Evolutionary conservation across 2,888 invertebrate genomes (phyloP).

Genomic region (Erebia palarica): DNA sequence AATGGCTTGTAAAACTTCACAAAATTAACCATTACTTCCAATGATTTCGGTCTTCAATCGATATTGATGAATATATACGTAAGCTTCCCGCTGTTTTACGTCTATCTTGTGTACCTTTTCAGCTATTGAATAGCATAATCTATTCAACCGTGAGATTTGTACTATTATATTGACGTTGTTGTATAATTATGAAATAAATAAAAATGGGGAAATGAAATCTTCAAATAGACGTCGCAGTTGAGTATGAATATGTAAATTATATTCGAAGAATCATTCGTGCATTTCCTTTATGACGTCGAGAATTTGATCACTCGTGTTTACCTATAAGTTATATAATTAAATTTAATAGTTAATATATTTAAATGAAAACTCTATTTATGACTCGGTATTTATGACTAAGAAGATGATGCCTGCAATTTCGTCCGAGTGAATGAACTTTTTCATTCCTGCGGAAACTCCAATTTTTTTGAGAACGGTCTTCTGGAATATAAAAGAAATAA

Average conservation of each 20-base stretch:
- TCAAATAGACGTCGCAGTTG: constrained; percentile 16
- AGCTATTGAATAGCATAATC: constrained; percentile 48
- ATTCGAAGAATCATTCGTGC: background rate
- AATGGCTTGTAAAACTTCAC: constrained; percentile 56
- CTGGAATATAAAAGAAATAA: constrained; percentile 5
- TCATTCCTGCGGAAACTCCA: too few relatives aligned
- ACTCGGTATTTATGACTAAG: background rate
- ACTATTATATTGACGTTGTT: constrained; percentile 53
- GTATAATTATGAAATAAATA: constrained; percentile 26
- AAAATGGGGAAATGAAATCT: constrained; percentile 17
- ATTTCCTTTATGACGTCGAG: background rate
- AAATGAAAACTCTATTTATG: background rate
- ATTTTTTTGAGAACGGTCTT: too few relatives aligned
- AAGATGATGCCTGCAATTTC: too few relatives aligned
- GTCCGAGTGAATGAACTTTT: too few relatives aligned
- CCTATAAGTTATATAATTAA: background rate
- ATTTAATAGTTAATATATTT: background rate
- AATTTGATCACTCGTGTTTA: constrained; percentile 10
- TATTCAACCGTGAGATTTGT: constrained; percentile 59
- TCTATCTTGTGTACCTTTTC: constrained; percentile 47
- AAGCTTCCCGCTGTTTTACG: constrained; percentile 62
- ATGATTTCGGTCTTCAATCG: constrained; percentile 55
- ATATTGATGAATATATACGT: constrained; percentile 58
- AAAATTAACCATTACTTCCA: constrained; percentile 56
- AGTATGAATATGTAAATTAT: constrained; percentile 5